Conservation (phyloP, 2,797 vertebrate species). For the Chloroceryle amazona region DNA sequence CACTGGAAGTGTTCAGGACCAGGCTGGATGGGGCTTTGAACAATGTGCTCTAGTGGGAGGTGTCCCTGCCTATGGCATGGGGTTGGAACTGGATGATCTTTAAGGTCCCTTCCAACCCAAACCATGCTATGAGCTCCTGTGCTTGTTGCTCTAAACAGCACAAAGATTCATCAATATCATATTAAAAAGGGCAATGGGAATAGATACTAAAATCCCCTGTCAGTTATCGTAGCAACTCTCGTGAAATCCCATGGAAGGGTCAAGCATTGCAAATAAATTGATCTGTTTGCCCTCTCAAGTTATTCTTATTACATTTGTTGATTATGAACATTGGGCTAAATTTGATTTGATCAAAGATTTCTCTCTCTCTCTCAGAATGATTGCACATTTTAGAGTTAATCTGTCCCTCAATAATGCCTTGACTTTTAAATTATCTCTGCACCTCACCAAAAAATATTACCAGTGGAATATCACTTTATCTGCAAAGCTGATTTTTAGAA, state of each 20-base stretch:
- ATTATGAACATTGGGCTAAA: background rate
- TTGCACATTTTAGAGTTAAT: background rate
- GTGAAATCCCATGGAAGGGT: background rate
- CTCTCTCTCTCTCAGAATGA: background rate
- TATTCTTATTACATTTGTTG: background rate
- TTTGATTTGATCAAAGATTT: background rate
- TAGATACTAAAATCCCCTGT: background rate
- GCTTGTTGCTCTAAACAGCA: background rate
- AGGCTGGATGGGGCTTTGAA: too few relatives aligned
- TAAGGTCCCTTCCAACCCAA: too few relatives aligned
- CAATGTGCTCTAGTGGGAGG: too few relatives aligned
- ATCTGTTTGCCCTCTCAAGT: background rate
- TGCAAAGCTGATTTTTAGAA: background rate
- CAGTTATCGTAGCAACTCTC: accelerated
- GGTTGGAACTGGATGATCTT: too few relatives aligned
- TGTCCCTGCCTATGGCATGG: too few relatives aligned
- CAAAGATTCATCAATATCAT: background rate
- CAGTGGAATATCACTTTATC: background rate
- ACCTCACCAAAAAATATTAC: background rate
- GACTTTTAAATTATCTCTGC: background rate
- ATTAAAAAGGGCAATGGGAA: background rate
- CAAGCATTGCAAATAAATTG: background rate
- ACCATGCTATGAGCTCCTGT: background rate
- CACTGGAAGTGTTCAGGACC: too few relatives aligned
- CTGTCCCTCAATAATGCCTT: background rate